These are phyloP conservation scores for Amblyornis subalaris DNA, from an alignment of 2,113 vertebrate species.

Conservation along the genomic window DNA sequence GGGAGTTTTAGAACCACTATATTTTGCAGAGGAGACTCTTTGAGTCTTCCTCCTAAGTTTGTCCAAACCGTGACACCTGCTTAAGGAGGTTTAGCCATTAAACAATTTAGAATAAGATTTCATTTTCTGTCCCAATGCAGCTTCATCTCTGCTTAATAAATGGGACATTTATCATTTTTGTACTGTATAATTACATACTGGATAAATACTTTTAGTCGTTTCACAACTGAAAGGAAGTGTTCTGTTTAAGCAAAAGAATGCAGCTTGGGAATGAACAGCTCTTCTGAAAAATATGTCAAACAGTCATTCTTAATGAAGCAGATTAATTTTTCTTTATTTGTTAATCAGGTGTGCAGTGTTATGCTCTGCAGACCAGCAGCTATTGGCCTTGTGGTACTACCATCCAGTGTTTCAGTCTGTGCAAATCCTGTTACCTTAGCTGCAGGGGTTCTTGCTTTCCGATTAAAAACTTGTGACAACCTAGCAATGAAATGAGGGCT, in stretches of 20 bases:
- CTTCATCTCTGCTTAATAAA: background rate
- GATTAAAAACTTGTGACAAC: background rate
- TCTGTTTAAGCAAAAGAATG: background rate
- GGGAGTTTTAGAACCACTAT: too few relatives aligned
- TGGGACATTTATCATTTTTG: background rate
- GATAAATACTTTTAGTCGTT: background rate
- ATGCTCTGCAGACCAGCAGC: background rate
- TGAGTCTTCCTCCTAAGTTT: too few relatives aligned
- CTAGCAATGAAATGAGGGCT: background rate
- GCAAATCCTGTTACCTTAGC: too few relatives aligned
- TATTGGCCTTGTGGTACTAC: background rate
- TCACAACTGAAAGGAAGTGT: background rate
- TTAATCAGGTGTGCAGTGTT: background rate
- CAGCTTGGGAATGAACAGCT: background rate
- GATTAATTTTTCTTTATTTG: background rate
- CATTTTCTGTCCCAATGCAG: background rate
- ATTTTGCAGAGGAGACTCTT: too few relatives aligned
- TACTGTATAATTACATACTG: background rate
- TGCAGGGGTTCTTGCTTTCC: background rate
- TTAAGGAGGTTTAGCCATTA: background rate
- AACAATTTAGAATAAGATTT: background rate
- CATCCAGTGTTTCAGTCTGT: background rate
- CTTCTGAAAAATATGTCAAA: background rate
- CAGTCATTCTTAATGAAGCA: background rate
- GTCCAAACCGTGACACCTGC: too few relatives aligned